These are phyloP conservation scores for Arenaria interpres DNA, from an alignment of 2,113 vertebrate species.

Conservation along the genomic window DNA sequence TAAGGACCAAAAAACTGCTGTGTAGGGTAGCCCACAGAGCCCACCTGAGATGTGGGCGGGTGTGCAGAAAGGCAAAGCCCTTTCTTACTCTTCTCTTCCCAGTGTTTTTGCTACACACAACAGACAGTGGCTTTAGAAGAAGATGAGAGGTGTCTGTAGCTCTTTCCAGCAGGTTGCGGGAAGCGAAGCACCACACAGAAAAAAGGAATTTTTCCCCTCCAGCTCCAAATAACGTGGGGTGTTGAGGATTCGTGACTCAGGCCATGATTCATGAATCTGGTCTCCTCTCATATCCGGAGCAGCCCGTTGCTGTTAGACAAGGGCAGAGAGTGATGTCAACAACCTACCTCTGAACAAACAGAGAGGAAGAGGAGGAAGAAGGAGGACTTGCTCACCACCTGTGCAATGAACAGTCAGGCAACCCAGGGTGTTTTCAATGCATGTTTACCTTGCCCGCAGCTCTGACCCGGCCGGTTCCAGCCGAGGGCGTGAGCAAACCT, in stretches of 20 bases:
- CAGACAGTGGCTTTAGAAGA: background rate
- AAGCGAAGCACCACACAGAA: background rate
- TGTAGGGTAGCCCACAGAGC: background rate
- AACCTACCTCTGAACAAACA: background rate
- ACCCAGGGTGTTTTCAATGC: background rate
- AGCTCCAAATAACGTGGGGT: background rate
- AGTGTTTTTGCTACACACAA: accelerated
- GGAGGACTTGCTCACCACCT: background rate
- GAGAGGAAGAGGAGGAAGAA: background rate
- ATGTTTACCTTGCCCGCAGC: background rate
- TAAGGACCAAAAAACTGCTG: background rate
- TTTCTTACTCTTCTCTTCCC: background rate
- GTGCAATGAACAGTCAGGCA: background rate
- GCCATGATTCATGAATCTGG: constrained; percentile 4
- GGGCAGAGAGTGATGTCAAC: background rate
- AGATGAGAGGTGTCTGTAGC: background rate
- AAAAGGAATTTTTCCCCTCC: background rate
- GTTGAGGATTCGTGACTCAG: background rate
- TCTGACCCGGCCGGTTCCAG: background rate
- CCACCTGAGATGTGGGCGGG: accelerated
- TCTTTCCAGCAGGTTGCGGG: background rate
- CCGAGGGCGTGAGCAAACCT: background rate
- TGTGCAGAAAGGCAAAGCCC: background rate
- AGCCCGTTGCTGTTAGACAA: accelerated
- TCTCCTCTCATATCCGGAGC: background rate